A percentile compares a stretch with the other conserved stretches of the same genome.
Conservation (phyloP, 1,140 invertebrate genomes). For the Pogonognathellus flavescens region DNA sequence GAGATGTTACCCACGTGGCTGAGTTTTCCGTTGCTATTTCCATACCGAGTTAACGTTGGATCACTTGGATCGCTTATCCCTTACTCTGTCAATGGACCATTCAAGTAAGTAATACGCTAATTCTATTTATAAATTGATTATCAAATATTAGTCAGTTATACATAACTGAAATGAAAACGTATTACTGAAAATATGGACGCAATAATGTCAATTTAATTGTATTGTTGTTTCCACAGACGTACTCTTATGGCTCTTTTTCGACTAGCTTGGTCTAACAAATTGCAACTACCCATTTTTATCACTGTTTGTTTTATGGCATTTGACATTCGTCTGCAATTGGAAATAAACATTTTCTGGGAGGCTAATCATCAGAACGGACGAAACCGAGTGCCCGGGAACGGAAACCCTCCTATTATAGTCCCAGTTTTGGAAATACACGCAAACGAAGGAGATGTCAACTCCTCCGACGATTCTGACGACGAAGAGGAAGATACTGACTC, state of each 20-base stretch:
- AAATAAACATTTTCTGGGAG: slow-evolving; percentile 71
- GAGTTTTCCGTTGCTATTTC: not conserved
- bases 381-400: slow-evolving; percentile 10
- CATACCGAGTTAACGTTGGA: not conserved
- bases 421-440: not conserved
- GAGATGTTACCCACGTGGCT: slow-evolving; percentile 18
- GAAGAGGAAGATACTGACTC: slow-evolving; percentile 55
- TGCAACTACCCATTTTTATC: slow-evolving; percentile 74
- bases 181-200: not conserved
- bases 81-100: slow-evolving; percentile 60
- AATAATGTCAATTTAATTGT: not conserved
- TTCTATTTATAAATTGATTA: no score
- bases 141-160: no score
- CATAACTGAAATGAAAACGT: slow-evolving; percentile 18
- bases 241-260: slow-evolving; percentile 73
- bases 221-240: slow-evolving; percentile 56
- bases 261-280: slow-evolving; percentile 75
- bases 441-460: not conserved
- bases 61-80: slow-evolving; percentile 57
- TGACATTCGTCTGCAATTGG: slow-evolving; percentile 74
- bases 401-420: not conserved
- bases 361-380: slow-evolving; percentile 42
- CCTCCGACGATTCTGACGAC: slow-evolving; percentile 7
- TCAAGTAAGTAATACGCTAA: slow-evolving; percentile 66
- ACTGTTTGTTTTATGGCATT: slow-evolving; percentile 73